Evolutionary conservation across 2,113 vertebrate species (phyloP), one percentile per base, ranked within the genome.

Genomic region (Notothenia rossii): DNA sequence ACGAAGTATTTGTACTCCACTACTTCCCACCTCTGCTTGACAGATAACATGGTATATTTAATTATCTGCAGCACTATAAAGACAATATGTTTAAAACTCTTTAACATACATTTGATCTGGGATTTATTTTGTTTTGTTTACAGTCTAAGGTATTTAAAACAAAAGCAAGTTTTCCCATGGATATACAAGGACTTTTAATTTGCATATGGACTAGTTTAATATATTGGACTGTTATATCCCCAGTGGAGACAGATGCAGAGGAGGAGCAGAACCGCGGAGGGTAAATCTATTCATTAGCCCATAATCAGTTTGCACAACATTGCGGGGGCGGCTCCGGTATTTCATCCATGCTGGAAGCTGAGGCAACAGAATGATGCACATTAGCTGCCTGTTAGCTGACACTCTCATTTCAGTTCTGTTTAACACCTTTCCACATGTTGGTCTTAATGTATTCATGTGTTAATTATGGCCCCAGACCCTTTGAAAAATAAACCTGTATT

Each of bases 211-310:
- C 49, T 14, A 0, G 18, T 18, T 55, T 22, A 25, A 48, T 14
- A 53, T 67, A 36, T 25, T 20, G 58, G 25, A 45, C 70, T 13
- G 8, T n/a, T 10, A 46, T 14, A 49, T 8, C 22, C 6, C 10
- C 14, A 8, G 0, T 64, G 12, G 33, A 61, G 43, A 55, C 60
- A 17, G 17, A 48, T 40, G 59, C 20, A 65, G 60, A 46, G 13
- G 25, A 20, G 63, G 51, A 48, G 14, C 51, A n/a, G 10, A 84
- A 4, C 36, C 1, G 12, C 25, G 2, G 25, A 46, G 79, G 76
- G 73, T 68, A 61, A 69, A 66, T 63, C 17, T 40, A 25, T 56
- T 77, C 64, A 73, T 72, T 74, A 51, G 67, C 51, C 70, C 10
- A 14, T 29, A 18, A 66, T 68, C 46, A 40, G 15, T 61, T 55